Evolutionary conservation across 2,797 vertebrate genomes (phyloP).

Genomic region (Myripristis jacobus): DNA sequence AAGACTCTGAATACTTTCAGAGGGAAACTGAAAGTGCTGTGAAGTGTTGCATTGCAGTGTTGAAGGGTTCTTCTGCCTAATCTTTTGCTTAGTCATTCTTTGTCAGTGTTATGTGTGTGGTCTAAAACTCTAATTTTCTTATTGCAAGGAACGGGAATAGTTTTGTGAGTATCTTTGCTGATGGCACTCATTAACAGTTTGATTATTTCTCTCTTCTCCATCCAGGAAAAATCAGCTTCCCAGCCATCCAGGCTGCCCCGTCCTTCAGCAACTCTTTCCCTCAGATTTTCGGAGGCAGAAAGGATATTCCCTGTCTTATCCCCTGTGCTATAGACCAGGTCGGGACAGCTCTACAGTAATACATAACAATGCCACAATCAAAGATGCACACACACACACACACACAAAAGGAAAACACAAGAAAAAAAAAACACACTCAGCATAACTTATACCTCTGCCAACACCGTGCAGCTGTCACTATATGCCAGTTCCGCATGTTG

Average conservation of each 20-base stretch:
- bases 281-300: conserved; percentile 89
- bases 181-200: neutral
- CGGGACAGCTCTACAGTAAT: conserved; percentile 1
- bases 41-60: neutral
- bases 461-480: too few species aligned
- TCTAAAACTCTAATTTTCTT: neutral
- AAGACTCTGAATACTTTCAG: too few species aligned
- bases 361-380: neutral
- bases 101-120: neutral
- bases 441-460: too few species aligned
- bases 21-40: neutral
- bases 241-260: conserved; percentile 96
- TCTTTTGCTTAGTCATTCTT: neutral
- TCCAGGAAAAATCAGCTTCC: conserved; percentile 97
- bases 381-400: neutral
- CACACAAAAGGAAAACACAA: too few species aligned
- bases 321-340: conserved; percentile 99
- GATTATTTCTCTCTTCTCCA: neutral
- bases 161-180: neutral
- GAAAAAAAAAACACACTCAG: too few species aligned
- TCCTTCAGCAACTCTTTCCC: conserved; percentile 97
- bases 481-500: too few species aligned
- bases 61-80: neutral
- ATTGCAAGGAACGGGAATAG: neutral
- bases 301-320: conserved; percentile 95